These are phyloP conservation scores for Lycodopsis pacificus DNA, from an alignment of 2,797 vertebrate species.

Conservation along the genomic window DNA sequence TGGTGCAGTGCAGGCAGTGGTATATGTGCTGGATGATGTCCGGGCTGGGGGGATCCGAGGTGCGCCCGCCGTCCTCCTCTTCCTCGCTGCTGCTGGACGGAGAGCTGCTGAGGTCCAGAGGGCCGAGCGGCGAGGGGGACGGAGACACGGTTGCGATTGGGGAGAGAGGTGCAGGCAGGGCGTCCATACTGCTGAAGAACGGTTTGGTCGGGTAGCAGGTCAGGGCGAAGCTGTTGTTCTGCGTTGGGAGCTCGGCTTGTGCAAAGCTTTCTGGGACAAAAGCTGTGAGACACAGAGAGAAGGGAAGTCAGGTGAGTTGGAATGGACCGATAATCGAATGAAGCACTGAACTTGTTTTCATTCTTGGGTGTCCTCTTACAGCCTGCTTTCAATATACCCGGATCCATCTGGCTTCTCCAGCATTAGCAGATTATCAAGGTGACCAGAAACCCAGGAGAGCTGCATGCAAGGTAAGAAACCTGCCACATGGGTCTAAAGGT, in stretches of 20 bases:
- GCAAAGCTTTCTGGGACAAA: constrained; percentile 86
- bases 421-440: constrained; percentile 35
- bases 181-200: constrained; percentile 83
- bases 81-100: constrained; percentile 85
- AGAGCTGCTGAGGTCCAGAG: constrained; percentile 90
- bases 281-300: constrained; percentile 73
- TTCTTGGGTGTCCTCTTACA: constrained; percentile 66
- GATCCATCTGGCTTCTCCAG: constrained; percentile 9
- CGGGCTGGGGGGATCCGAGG: constrained; percentile 90
- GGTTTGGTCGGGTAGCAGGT: constrained; percentile 83
- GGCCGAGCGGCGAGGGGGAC: constrained; percentile 75
- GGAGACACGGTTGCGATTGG: constrained; percentile 68
- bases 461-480: not conserved
- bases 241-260: constrained; percentile 86
- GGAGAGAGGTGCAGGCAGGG: constrained; percentile 82
- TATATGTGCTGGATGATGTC: constrained; percentile 84
- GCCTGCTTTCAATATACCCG: constrained; percentile 26
- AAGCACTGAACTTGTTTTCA: constrained; percentile 69
- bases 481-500: constrained; percentile 5
- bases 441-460: not conserved
- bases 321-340: constrained; percentile 66
- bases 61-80: constrained; percentile 92
- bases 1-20: constrained; percentile 87
- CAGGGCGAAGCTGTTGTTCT: constrained; percentile 83
- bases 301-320: constrained; percentile 51